These are phyloP conservation scores for Trichoplusia ni DNA, from an alignment of 1,140 invertebrate species.

Conservation along the genomic window DNA sequence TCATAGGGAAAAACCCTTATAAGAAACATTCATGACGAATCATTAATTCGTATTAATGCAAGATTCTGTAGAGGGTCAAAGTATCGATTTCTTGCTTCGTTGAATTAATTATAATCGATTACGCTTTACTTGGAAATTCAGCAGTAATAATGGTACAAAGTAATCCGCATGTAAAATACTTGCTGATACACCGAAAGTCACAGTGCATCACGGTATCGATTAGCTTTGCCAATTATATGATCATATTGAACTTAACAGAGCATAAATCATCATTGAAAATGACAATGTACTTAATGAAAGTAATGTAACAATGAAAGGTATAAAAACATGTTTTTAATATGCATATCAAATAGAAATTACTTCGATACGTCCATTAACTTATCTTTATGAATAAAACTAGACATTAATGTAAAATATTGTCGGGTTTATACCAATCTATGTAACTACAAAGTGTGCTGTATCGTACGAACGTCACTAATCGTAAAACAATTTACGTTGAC, in stretches of 20 bases:
- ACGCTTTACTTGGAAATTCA: no score
- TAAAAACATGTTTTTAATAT: slow-evolving; percentile 6
- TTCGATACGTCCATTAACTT: background rate
- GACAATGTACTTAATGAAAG: background rate
- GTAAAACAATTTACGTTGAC: background rate
- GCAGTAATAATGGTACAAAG: no score
- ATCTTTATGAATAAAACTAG: slow-evolving; percentile 1
- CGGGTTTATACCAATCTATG: background rate
- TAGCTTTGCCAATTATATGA: background rate
- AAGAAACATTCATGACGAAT: no score
- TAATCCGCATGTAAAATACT: no score
- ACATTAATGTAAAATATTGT: background rate
- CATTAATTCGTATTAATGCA: no score
- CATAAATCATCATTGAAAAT: background rate
- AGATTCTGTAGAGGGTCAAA: no score
- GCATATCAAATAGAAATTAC: background rate
- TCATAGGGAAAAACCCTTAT: no score
- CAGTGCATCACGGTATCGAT: background rate
- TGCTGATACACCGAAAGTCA: no score
- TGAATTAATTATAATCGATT: no score
- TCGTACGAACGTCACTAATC: background rate
- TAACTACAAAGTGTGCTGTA: slow-evolving; percentile 11
- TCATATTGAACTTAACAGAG: background rate
- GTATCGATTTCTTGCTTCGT: no score
- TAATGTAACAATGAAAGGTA: background rate